A percentile compares a stretch with the other conserved stretches of the same genome.
Evolutionary conservation across 2,888 invertebrate species (phyloP).

Genomic region (Drosophila picticornis): DNA sequence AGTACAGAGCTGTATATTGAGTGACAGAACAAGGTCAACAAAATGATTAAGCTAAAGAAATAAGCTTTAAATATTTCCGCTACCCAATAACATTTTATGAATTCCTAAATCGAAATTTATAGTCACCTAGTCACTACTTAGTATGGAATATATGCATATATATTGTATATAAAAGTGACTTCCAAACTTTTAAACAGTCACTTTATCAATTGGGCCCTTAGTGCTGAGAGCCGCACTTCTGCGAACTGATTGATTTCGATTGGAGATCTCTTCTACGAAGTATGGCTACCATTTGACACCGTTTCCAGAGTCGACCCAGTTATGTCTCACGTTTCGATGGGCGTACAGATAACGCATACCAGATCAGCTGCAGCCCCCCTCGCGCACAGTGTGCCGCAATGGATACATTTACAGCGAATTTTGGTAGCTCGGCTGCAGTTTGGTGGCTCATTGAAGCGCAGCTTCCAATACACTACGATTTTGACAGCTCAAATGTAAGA

Average conservation of each 20-base stretch:
- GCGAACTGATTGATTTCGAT: constrained; percentile 68
- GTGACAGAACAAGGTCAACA: constrained; percentile 37
- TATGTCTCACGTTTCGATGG: constrained; percentile 62
- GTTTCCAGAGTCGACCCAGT: constrained; percentile 48
- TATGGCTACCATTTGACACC: constrained; percentile 64
- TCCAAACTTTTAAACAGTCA: constrained; percentile 24
- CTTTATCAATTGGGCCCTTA: constrained; percentile 27
- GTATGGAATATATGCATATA: neutral
- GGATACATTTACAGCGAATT: constrained; percentile 11
- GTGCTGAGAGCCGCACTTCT: constrained; percentile 35
- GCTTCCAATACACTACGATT: constrained; percentile 17
- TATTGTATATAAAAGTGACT: neutral
- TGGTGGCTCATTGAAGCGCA: constrained; percentile 6
- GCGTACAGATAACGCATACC: constrained; percentile 44
- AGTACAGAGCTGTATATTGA: constrained; percentile 18
- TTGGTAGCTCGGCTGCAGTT: constrained; percentile 6
- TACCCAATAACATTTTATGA: neutral
- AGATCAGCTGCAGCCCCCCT: constrained; percentile 35
- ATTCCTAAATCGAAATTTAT: neutral
- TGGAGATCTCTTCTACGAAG: constrained; percentile 62
- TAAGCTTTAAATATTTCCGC: neutral
- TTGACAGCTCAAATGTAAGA: constrained; percentile 2
- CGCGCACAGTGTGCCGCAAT: constrained; percentile 14
- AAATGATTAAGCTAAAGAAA: constrained; percentile 14
- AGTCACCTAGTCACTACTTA: neutral